Conservation (phyloP, 2,888 invertebrate genomes). For the Ommatoiulus sabulosus region DNA sequence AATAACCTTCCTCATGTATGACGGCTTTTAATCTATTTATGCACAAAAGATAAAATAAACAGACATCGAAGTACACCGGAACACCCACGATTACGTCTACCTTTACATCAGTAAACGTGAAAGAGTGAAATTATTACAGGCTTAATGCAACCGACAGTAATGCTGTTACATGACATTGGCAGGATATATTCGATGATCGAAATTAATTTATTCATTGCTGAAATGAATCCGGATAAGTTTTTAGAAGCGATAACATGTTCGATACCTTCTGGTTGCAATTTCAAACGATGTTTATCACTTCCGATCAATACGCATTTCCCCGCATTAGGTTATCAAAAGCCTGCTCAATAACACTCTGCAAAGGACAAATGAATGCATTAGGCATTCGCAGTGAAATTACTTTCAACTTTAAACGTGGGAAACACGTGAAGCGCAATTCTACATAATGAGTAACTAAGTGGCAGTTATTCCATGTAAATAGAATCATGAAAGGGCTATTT, state of each 20-base stretch:
- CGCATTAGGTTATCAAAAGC: background rate
- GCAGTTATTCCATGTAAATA: background rate
- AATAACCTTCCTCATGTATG: no score
- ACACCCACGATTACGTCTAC: no score
- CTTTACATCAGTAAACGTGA: no score
- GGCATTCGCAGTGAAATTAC: background rate
- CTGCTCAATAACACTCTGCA: background rate
- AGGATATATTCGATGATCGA: background rate
- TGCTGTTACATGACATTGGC: background rate
- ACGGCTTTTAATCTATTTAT: no score
- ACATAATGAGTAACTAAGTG: background rate
- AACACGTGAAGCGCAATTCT: background rate
- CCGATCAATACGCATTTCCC: background rate
- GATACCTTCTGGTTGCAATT: background rate
- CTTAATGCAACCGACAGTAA: background rate
- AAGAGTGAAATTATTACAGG: background rate
- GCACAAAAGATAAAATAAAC: no score
- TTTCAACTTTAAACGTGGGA: background rate
- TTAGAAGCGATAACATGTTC: background rate
- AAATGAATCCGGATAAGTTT: background rate
- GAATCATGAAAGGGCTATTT: background rate
- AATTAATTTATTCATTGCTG: background rate
- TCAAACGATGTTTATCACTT: background rate
- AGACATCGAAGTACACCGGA: no score
- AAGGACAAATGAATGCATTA: background rate